phyloP scores from a whole-genome alignment of 2,797 vertebrate genomes.

The Delichon dasypus region DNA sequence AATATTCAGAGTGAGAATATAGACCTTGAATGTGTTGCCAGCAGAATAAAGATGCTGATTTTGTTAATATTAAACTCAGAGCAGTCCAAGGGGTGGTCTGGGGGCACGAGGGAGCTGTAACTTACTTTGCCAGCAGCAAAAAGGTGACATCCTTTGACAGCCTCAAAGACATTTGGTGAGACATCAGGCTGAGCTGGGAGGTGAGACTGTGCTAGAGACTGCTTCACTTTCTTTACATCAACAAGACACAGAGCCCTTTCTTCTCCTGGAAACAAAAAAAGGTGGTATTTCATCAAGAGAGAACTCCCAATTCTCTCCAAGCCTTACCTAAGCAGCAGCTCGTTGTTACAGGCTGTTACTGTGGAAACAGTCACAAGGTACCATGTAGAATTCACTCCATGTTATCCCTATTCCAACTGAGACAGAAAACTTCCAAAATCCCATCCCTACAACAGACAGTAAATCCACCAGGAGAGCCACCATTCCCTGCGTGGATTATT shows the following conservation, averaged over 20 bases:
- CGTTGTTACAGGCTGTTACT: constrained; percentile 31
- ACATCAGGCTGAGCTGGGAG: constrained; percentile 93
- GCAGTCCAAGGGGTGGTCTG: not conserved
- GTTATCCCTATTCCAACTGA: not conserved
- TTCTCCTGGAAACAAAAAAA: constrained; percentile 80
- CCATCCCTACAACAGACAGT: not conserved
- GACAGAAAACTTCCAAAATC: not conserved
- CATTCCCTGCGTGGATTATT: not conserved
- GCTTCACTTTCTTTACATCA: constrained; percentile 97
- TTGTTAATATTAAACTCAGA: not conserved
- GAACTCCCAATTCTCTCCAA: not conserved
- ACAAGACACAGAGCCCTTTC: constrained; percentile 93
- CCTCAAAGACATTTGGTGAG: constrained; percentile 91
- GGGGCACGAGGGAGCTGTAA: not conserved
- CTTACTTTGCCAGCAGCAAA: constrained; percentile 93
- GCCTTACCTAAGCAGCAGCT: constrained; percentile 45
- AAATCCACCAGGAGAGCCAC: not conserved
- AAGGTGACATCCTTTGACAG: constrained; percentile 96
- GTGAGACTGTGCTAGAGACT: constrained; percentile 94
- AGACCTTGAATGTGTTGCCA: not conserved
- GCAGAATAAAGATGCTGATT: not conserved
- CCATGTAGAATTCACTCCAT: not conserved
- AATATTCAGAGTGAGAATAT: not conserved
- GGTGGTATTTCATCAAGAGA: not conserved
- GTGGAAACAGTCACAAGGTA: constrained; percentile 29